phyloP scores from a whole-genome alignment of 2,888 invertebrate species.

The Dione vanillae region DNA sequence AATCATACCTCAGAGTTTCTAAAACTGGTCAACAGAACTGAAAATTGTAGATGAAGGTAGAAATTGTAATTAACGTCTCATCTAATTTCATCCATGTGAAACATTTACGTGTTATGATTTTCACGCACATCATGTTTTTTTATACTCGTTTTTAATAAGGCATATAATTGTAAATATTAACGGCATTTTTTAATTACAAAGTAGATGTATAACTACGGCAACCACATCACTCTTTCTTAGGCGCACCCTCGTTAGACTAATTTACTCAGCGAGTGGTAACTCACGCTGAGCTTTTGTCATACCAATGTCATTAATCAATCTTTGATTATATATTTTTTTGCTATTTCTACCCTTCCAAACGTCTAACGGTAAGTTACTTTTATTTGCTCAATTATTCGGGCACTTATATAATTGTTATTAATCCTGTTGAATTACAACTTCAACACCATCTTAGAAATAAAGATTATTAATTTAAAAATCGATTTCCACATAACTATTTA shows the following conservation, averaged over 20 bases:
- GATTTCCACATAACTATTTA: constrained; percentile 20
- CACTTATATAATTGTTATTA: neutral
- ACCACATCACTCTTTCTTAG: constrained; percentile 37
- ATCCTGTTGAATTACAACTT: neutral
- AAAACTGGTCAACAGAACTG: too few relatives aligned
- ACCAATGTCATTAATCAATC: constrained; percentile 73
- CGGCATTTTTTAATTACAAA: constrained; percentile 32
- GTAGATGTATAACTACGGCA: constrained; percentile 29
- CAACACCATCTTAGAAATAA: neutral
- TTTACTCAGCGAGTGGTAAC: constrained; percentile 69
- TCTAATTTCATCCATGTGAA: too few relatives aligned
- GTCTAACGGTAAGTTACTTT: constrained; percentile 41
- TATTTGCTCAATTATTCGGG: constrained; percentile 38
- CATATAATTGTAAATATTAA: constrained; percentile 16
- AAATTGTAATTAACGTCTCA: too few relatives aligned
- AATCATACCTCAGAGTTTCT: too few relatives aligned
- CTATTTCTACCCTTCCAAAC: constrained; percentile 61
- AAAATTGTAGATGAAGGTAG: too few relatives aligned
- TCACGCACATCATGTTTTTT: too few relatives aligned
- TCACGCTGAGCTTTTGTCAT: constrained; percentile 76
- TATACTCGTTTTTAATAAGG: too few relatives aligned
- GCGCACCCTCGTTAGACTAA: constrained; percentile 48
- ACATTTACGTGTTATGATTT: too few relatives aligned
- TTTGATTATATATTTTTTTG: constrained; percentile 67
- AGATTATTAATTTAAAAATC: neutral